Evolutionary conservation across 2,113 vertebrate genomes (phyloP), one percentile per base, ranked within the genome.

Genomic region (Leptocoma aspasia): DNA sequence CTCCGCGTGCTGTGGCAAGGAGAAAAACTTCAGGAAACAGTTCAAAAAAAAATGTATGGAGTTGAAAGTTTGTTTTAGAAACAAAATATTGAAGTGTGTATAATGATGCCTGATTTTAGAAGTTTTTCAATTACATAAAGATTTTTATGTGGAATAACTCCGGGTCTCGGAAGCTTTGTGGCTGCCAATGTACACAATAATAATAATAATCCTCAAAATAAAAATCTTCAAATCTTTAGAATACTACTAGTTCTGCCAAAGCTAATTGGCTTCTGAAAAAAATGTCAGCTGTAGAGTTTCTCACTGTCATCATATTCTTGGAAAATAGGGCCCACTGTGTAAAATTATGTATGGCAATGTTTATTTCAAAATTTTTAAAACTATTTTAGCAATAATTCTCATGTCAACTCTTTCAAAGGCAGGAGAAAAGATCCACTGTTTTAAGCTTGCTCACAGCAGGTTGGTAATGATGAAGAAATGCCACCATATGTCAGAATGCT

Each of bases 1-100:
- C 97, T 99, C 98, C 99, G 98, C 64, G 98, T 98, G 98, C 99
- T 99, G 98, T 94, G 97, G 96, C 90, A 96, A 99, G 98, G 98
- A 98, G 97, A 98, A 95, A 97, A 96, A 98, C 98, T 97, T 98
- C 98, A 99, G 97, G 97, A 97, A 95, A 97, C 53, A 66, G 65
- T 47, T 35, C 5, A 14, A 63, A 64, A 71, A 82, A 79, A 60
- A 56, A 35, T 17, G 42, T 33, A 49, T 1, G 87, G 94, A 65
- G 17, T 5, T 24, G 52, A 81, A 84, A 60, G 20, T 45, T 57
- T 68, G 56, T 17, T 91, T 70, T 37, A 64, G 88, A 94, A 92
- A 44, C 33, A 56, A 39, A 39, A 75, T 61, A 76, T 2, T n/a
- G 33, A 66, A 69, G 54, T 26, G 81, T 41, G 37, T n/a, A 14